Percentiles rank a stretch among this genome's conserved stretches.
phyloP scores from a whole-genome alignment of 2,113 vertebrate species.

The Chlorodrepanis virens region DNA sequence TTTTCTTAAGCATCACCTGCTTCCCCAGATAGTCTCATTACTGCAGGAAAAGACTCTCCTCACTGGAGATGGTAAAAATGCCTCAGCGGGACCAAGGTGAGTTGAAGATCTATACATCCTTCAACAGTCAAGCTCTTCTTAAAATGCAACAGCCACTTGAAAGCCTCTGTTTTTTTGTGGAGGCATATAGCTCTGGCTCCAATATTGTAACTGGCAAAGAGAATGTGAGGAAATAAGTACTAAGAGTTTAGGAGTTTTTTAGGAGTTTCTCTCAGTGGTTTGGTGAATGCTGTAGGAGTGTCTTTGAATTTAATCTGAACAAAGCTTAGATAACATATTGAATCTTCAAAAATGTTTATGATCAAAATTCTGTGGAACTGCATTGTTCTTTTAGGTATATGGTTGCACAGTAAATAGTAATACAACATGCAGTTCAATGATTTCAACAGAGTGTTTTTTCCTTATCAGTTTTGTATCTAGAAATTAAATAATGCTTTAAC shows the following conservation, averaged over 20 bases:
- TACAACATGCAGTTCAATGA: not conserved
- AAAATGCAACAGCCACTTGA: not conserved
- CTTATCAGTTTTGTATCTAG: not conserved
- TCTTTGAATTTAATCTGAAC: not conserved
- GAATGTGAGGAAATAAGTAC: not conserved
- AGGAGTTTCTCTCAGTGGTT: not conserved
- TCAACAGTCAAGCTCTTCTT: not conserved
- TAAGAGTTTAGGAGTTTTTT: too few species aligned
- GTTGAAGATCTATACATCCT: not conserved
- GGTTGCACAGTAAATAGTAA: not conserved
- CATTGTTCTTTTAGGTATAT: not conserved
- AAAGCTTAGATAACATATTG: not conserved
- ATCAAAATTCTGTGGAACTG: not conserved
- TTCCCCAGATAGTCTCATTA: not conserved
- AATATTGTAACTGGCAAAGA: not conserved
- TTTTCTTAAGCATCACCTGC: not conserved
- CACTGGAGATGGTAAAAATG: not conserved
- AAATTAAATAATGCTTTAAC: not conserved
- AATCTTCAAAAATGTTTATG: not conserved
- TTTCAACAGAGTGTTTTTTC: not conserved
- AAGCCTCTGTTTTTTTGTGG: not conserved
- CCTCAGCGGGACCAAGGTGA: not conserved
- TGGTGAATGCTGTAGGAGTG: not conserved
- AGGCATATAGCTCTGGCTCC: not conserved
- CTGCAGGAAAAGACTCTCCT: not conserved